Base-by-base conservation (phyloP, 2,888 invertebrate species). In the Drosophila buzzatii region DNA sequence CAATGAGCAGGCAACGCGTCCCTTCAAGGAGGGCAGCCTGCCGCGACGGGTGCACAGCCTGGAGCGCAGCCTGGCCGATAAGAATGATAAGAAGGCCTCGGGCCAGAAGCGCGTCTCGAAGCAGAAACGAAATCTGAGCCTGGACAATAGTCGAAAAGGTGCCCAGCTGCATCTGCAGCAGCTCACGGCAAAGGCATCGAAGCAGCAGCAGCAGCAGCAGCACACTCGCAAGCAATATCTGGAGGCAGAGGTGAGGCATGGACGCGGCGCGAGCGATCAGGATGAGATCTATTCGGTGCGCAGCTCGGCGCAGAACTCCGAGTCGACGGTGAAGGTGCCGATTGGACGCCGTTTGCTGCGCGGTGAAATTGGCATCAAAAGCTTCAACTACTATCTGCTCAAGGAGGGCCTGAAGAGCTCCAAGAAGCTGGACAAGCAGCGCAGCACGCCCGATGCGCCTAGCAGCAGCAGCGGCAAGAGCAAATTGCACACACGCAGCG, bases 301-400 rank as follows among this genome's bases (percentile, higher is more conserved):
- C 14, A 87, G 90, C 35, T 84, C 83, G 7, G 81, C 77, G 9
- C 89, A 91, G 37, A 88, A 81, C 12, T 79, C 88, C 0, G 82
- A 76, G 7, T 73, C 44, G 59, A 63, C 86, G 6, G 62, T 68
- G 0, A 92, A 92, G 76, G 85, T 93, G 79, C 93, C 93, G 67
- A 92, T 93, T 63, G 93, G 93, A 0, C 89, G 93, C 18, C 91
- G 92, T 8, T 91, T 93, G 39, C 78, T 93, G 1, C 91, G 91
- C 41, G 93, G 93, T 0, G 93, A 93, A 80, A 93, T 93, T 33
- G 93, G 93, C 63, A 93, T 93, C 12, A 93, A 93, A 73, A 93
- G 93, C 84, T 93, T 93, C 73, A 93, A 93, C 65, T 93, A 93
- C 72, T 93, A 93, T 79, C 80, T 93, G 27, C 81, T 93, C 0